phyloP scores from a whole-genome alignment of 2,888 invertebrate genomes.

The Agonopterix subpropinquella region DNA sequence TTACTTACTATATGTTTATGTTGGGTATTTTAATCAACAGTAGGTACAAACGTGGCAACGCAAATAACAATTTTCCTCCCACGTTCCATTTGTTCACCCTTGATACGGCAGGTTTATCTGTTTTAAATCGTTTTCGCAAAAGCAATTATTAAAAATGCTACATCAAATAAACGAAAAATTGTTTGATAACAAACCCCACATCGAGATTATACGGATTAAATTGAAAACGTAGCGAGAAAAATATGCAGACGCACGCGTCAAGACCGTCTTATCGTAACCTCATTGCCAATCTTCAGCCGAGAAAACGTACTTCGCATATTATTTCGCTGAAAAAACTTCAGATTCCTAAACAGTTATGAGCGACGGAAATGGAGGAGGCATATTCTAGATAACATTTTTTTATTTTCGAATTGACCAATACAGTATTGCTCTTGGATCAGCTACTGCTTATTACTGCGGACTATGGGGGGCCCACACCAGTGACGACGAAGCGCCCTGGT shows the following conservation, averaged over 20 bases:
- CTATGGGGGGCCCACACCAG: no score
- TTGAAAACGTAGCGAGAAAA: conserved; percentile 42
- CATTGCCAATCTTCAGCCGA: conserved; percentile 35
- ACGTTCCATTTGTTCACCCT: no score
- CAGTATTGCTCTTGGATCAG: no score
- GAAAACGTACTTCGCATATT: conserved; percentile 31
- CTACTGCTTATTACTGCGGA: no score
- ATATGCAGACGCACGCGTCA: conserved; percentile 51
- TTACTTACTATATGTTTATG: no score
- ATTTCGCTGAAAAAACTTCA: conserved; percentile 21
- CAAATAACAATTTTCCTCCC: no score
- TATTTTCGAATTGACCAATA: no score
- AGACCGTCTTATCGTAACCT: conserved; percentile 36
- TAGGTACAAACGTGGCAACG: no score
- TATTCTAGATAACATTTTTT: background rate
- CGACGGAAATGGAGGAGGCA: background rate
- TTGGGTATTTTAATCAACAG: no score
- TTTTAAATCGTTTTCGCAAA: background rate
- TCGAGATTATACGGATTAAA: conserved; percentile 39
- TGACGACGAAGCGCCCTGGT: no score
- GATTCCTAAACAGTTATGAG: conserved; percentile 9
- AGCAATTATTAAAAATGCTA: conserved; percentile 4
- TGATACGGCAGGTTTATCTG: no score
- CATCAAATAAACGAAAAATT: conserved; percentile 28
- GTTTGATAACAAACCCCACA: conserved; percentile 32